phyloP scores from a whole-genome alignment of 2,113 vertebrate species.

The Cyphomyrus plagiostoma region DNA sequence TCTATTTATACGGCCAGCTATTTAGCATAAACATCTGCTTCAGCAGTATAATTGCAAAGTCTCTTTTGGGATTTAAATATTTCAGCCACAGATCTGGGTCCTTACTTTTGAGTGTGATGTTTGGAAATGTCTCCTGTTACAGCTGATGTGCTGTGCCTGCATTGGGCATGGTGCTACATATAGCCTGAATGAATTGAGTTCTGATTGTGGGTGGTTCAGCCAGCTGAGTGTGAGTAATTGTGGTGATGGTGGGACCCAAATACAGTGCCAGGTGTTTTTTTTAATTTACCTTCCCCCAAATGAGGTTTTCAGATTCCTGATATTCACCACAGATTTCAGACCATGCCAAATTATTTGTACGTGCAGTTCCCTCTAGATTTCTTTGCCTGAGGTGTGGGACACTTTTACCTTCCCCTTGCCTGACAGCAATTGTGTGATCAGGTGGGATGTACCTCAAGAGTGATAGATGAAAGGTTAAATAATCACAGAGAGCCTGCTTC shows the following conservation, averaged over 20 bases:
- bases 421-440: neutral
- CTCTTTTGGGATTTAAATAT: neutral
- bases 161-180: neutral
- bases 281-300: neutral
- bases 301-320: neutral
- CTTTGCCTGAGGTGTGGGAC: neutral
- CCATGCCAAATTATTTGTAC: neutral
- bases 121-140: neutral
- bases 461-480: neutral
- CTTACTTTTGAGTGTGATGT: neutral
- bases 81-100: neutral
- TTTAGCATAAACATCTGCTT: neutral
- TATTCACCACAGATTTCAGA: neutral
- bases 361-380: neutral
- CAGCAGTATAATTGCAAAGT: neutral
- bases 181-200: neutral
- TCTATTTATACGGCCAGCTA: neutral
- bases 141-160: neutral
- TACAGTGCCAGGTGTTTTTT: neutral
- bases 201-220: neutral
- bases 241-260: neutral
- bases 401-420: neutral
- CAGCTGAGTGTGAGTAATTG: neutral
- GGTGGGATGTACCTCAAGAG: neutral
- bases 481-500: neutral